phyloP scores from a whole-genome alignment of 2,888 invertebrate species.

The Melikaiella ostensackeni region DNA sequence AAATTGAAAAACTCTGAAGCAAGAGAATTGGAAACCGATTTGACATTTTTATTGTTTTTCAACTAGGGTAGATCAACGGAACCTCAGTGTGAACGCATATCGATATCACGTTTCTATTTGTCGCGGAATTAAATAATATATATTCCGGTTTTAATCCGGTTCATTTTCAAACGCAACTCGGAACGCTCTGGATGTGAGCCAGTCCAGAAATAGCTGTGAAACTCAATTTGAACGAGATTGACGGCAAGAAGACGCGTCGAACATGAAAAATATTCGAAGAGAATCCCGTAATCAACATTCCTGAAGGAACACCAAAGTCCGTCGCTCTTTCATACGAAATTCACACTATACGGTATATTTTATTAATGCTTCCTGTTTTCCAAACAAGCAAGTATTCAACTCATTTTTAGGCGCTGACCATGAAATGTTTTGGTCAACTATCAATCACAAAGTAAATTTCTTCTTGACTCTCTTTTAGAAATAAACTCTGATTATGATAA shows the following conservation, averaged over 20 bases:
- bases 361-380: slow-evolving; percentile 1
- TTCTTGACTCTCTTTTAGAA: too few relatives aligned
- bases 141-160: slow-evolving; percentile 18
- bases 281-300: not conserved
- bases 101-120: not conserved
- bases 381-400: not conserved
- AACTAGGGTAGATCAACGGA: not conserved
- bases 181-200: slow-evolving; percentile 11
- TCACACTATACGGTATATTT: not conserved
- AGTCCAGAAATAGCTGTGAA: slow-evolving; percentile 27
- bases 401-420: not conserved
- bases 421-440: too few relatives aligned
- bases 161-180: slow-evolving; percentile 7
- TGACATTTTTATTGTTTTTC: not conserved
- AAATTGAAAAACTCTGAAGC: not conserved
- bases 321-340: not conserved
- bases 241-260: slow-evolving; percentile 6
- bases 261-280: not conserved
- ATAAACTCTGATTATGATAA: too few relatives aligned
- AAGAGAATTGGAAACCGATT: not conserved
- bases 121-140: slow-evolving; percentile 10
- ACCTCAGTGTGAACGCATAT: not conserved
- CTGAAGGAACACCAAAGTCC: not conserved
- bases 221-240: slow-evolving; percentile 25
- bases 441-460: too few relatives aligned